Base-by-base conservation (phyloP, 1,140 invertebrate genomes). In the Panagrolaimus sp. region DNA sequence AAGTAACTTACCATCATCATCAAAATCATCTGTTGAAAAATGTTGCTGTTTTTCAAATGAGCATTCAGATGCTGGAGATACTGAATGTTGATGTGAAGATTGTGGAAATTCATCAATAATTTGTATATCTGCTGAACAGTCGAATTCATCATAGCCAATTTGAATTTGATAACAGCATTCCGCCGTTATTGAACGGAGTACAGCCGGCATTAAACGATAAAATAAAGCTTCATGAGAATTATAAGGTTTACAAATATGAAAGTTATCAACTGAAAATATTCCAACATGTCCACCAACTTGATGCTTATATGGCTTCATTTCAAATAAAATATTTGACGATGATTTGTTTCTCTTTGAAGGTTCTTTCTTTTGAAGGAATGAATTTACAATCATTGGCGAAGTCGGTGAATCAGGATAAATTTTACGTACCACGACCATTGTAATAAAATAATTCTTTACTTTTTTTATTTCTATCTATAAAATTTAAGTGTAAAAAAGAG, bases 231-330 rank as follows among this genome's bases (percentile, higher is more conserved):
- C 51, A 27, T 57, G 51, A 14, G 8, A 20, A 57, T 57, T 57
- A 13, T n/a, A 57, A 13, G 51, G 51, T 27, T 57, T 57, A 27
- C 51, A 57, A n/a, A 57, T 11, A 25, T 57, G 51, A 11, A 25
- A 27, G 13, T 57, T 9, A 27, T 57, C 51, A 57, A 57, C 9
- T 20, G 51, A 20, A 57, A 25, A 57, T 9, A 57, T 57, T 8
- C 51, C 51, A 11, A 57, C 51, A 16, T 57, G 51, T 25, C 51
- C 51, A 57, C 51, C 51, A 27, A 57, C 51, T 57, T 57, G 51
- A 57, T 57, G 51, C 9, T 20, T 57, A 20, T 57, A 57, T 20
- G 51, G 51, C n/a, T 20, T 57, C 51, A 57, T 57, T 27, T 57
- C 20, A 16, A 57, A 25, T 20, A 27, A 20, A 57, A 38, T 38